Percentiles rank a stretch among this genome's conserved stretches.
These are phyloP conservation scores for Pelobates fuscus DNA, from an alignment of 2,113 vertebrate genomes.

Conservation along the genomic window DNA sequence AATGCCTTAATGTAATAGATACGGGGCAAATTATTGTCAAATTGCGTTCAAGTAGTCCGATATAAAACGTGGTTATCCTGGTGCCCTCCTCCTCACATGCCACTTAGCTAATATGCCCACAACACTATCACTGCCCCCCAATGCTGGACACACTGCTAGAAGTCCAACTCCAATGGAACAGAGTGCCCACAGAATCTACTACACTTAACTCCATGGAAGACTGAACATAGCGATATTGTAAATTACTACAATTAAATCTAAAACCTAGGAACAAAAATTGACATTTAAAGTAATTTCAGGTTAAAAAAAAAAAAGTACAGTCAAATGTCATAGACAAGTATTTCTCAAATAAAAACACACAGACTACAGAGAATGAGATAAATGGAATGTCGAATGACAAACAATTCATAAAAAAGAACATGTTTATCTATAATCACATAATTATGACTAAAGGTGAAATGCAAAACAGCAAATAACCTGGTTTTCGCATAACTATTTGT, in stretches of 20 bases:
- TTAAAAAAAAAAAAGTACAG: not conserved
- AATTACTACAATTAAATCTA: not conserved
- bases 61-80: too few relatives aligned
- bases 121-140: too few relatives aligned
- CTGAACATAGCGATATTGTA: too few relatives aligned
- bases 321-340: slow-evolving; percentile 17
- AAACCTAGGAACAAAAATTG: not conserved
- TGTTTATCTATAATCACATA: slow-evolving; percentile 22
- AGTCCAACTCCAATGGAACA: too few relatives aligned
- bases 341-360: slow-evolving; percentile 15
- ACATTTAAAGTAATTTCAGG: not conserved
- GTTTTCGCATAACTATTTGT: not conserved
- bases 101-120: too few relatives aligned
- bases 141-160: too few relatives aligned
- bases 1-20: too few relatives aligned
- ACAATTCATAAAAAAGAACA: not conserved
- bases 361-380: slow-evolving; percentile 21
- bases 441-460: slow-evolving; percentile 21
- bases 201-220: too few relatives aligned
- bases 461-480: not conserved
- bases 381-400: slow-evolving; percentile 13
- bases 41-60: too few relatives aligned
- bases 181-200: too few relatives aligned
- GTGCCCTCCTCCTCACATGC: too few relatives aligned
- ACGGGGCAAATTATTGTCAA: too few relatives aligned